These are phyloP conservation scores for Conistra vaccinii DNA, from an alignment of 2,888 invertebrate species.

Conservation along the genomic window DNA sequence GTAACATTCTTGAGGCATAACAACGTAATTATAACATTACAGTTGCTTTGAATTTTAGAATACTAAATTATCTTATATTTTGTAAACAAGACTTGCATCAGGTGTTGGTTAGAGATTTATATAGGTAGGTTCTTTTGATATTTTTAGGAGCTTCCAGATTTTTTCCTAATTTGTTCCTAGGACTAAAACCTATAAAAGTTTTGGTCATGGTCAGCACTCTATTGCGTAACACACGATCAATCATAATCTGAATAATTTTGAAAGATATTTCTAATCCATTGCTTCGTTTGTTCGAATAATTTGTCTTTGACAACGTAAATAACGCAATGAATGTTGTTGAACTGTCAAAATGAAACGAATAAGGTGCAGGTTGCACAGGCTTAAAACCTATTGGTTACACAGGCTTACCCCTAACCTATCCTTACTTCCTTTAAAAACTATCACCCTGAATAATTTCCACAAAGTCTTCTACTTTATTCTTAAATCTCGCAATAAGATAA, in stretches of 20 bases:
- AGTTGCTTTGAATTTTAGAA: neutral
- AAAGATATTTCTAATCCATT: no score
- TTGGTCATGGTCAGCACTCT: neutral
- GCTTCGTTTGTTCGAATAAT: no score
- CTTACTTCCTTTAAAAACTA: neutral
- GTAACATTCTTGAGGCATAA: neutral
- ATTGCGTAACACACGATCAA: no score
- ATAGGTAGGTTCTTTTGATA: neutral
- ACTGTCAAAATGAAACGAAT: no score
- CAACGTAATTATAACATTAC: neutral
- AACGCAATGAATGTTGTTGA: no score
- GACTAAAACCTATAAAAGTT: neutral
- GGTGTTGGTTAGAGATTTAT: neutral
- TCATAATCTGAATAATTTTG: no score
- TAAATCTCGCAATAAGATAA: neutral
- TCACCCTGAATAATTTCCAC: neutral
- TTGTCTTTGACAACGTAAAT: no score
- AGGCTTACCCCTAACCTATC: no score
- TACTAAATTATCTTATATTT: neutral
- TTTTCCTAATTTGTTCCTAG: neutral
- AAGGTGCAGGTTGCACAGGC: neutral
- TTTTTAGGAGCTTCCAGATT: neutral
- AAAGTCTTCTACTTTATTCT: neutral
- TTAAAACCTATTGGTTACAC: neutral
- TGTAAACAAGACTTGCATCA: neutral